Percentiles rank a stretch among this genome's conserved stretches.
These are phyloP conservation scores for Ctenodactylus gundi DNA, from an alignment of 2,113 vertebrate species.

Conservation along the genomic window DNA sequence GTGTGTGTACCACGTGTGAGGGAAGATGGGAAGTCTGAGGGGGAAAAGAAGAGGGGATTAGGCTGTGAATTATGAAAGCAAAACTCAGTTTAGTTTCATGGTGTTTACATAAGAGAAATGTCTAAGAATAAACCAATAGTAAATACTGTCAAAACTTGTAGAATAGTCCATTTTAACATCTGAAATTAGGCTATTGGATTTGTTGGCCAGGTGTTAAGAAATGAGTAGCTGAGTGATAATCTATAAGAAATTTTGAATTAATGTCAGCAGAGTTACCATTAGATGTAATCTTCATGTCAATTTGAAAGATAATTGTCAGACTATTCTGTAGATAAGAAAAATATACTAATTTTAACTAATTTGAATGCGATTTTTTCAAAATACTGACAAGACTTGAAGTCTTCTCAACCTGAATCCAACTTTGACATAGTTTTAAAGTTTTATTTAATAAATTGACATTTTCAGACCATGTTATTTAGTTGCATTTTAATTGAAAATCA, in stretches of 20 bases:
- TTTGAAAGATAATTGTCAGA: not conserved
- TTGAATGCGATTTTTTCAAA: slow-evolving; percentile 26
- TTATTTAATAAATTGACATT: slow-evolving; percentile 22
- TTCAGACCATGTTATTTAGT: not conserved
- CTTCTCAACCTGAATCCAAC: slow-evolving; percentile 40
- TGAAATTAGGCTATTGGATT: not conserved
- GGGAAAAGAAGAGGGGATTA: not conserved
- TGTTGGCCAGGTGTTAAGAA: not conserved
- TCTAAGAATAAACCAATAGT: not conserved
- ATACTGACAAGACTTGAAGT: slow-evolving; percentile 21
- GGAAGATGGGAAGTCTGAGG: not conserved
- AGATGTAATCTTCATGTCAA: not conserved
- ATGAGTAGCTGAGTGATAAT: not conserved
- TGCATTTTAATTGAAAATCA: not conserved
- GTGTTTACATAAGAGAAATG: not conserved
- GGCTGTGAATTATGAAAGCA: not conserved
- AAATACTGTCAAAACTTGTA: not conserved
- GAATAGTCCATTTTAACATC: not conserved
- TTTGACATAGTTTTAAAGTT: not conserved
- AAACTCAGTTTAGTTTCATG: not conserved
- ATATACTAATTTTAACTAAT: not conserved
- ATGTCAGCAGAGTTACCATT: not conserved
- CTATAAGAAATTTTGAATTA: not conserved
- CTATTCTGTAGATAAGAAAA: not conserved
- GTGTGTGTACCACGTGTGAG: not conserved